Conservation (phyloP, 2,888 invertebrate genomes). For the Eilema griseolum region DNA sequence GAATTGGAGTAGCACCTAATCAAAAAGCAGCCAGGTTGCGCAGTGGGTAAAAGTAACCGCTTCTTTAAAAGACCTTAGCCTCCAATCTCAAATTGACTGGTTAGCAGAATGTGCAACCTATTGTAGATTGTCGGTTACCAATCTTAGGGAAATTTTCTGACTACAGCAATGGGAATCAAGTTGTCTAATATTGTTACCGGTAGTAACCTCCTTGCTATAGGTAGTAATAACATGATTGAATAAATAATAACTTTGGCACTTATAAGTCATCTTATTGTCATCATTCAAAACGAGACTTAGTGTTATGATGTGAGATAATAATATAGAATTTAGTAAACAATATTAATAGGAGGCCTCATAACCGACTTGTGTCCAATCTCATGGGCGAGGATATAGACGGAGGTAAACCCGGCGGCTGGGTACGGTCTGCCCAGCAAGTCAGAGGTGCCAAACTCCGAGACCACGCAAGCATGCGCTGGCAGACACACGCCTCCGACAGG, state of each 20-base stretch:
- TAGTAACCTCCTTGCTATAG: background rate
- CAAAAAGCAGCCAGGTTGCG: background rate
- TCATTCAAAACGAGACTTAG: background rate
- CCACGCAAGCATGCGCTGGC: slow-evolving; percentile 91
- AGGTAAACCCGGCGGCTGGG: slow-evolving; percentile 94
- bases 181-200: background rate
- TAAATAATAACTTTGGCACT: background rate
- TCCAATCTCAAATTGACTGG: too few species aligned
- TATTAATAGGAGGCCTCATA: slow-evolving; percentile 20
- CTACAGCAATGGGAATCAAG: background rate
- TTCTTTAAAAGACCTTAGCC: too few species aligned
- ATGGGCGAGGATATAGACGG: slow-evolving; percentile 93
- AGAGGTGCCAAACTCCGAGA: slow-evolving; percentile 92
- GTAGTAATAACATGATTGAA: too few species aligned
- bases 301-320: background rate
- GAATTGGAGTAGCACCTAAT: background rate
- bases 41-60: background rate
- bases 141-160: too few species aligned
- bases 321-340: background rate
- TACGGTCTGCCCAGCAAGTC: slow-evolving; percentile 92
- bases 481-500: slow-evolving; percentile 93
- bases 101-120: too few species aligned
- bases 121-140: background rate
- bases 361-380: slow-evolving; percentile 95
- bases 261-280: background rate